phyloP scores from a whole-genome alignment of 2,113 vertebrate species.

The Manacus vitellinus region DNA sequence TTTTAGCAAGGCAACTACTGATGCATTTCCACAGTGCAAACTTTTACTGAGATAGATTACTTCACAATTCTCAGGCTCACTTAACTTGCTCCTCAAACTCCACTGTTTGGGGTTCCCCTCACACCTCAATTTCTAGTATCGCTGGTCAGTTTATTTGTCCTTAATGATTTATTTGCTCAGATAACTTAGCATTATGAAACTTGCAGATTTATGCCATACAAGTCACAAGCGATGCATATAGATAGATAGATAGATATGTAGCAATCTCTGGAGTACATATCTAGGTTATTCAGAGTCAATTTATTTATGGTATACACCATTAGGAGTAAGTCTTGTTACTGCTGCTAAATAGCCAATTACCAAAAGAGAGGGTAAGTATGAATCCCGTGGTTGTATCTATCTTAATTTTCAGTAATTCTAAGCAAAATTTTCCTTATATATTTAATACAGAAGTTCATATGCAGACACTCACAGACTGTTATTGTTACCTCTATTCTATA shows the following conservation, averaged over 20 bases:
- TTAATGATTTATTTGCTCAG: not conserved
- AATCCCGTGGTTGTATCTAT: not conserved
- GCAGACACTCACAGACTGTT: not conserved
- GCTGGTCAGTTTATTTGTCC: not conserved
- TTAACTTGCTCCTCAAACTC: not conserved
- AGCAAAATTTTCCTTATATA: not conserved
- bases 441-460: not conserved
- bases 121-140: not conserved
- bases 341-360: not conserved
- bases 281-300: not conserved
- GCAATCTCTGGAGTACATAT: not conserved
- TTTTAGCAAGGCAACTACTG: not conserved
- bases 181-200: not conserved
- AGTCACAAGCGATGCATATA: not conserved
- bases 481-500: not conserved
- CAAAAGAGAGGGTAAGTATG: not conserved
- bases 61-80: not conserved
- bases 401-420: not conserved
- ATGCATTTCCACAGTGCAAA: not conserved
- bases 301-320: not conserved
- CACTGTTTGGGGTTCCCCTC: not conserved
- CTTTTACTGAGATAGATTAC: not conserved
- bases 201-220: not conserved
- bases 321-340: not conserved
- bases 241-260: no score